Conservation (phyloP, 37 sponge, comb jelly and placozoan genomes). For the Halichondria panicea region DNA sequence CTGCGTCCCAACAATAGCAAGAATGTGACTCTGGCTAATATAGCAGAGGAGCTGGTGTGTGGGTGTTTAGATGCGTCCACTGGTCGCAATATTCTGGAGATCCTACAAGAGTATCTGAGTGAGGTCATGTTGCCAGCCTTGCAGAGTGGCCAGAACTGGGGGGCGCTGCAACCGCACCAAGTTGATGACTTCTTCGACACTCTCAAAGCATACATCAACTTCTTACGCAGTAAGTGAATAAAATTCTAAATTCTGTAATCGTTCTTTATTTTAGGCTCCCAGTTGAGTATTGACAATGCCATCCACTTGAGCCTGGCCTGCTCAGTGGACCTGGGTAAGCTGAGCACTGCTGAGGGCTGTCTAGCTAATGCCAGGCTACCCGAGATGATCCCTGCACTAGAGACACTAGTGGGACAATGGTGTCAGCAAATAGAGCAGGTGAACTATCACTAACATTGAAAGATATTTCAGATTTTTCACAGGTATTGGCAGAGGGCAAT, state of each 20-base stretch:
- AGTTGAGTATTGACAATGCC: slow-evolving; percentile 71
- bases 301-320: slow-evolving; percentile 58
- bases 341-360: slow-evolving; percentile 57
- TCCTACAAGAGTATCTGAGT: slow-evolving; percentile 61
- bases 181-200: slow-evolving; percentile 48
- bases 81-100: slow-evolving; percentile 62
- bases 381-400: slow-evolving; percentile 70
- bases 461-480: neutral
- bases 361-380: slow-evolving; percentile 52
- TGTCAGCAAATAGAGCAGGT: slow-evolving; percentile 91
- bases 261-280: slow-evolving; percentile 65
- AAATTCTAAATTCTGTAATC: too few species aligned
- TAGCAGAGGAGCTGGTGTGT: slow-evolving; percentile 72
- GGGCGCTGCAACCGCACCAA: slow-evolving; percentile 28
- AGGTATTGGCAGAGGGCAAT: slow-evolving; percentile 87
- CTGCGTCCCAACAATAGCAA: slow-evolving; percentile 60
- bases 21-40: slow-evolving; percentile 52
- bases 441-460: neutral
- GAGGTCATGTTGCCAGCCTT: slow-evolving; percentile 81
- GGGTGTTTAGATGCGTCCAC: slow-evolving; percentile 70
- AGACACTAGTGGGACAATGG: slow-evolving; percentile 75
- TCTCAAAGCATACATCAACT: slow-evolving; percentile 45
- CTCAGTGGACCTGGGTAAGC: slow-evolving; percentile 46
- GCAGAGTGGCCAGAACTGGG: slow-evolving; percentile 53
- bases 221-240: slow-evolving; percentile 49